These are phyloP conservation scores for Zaprionus lachaisei DNA, from an alignment of 1,140 invertebrate species.

Conservation along the genomic window DNA sequence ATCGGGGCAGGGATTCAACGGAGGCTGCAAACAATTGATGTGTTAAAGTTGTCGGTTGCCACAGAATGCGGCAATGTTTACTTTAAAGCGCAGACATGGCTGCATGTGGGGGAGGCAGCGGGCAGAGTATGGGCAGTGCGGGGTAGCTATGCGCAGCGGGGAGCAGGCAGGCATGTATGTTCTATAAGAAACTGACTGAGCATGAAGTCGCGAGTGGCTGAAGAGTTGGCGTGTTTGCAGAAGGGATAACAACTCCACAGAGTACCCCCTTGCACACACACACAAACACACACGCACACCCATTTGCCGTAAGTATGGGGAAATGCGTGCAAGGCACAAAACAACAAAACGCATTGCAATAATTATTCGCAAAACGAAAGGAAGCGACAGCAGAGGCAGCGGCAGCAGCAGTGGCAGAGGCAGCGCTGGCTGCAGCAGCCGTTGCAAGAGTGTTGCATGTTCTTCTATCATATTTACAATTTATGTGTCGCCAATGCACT, in stretches of 20 bases:
- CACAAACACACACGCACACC: background rate
- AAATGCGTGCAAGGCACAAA: conserved; percentile 38
- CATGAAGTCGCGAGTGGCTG: conserved; percentile 34
- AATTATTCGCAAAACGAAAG: conserved; percentile 64
- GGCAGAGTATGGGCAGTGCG: too few relatives aligned
- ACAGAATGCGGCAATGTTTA: conserved; percentile 37
- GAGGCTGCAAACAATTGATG: conserved; percentile 29
- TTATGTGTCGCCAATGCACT: conserved; percentile 80
- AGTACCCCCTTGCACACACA: background rate
- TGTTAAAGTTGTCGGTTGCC: conserved; percentile 39
- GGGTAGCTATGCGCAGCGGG: conserved; percentile 7
- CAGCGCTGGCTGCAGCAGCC: conserved; percentile 19
- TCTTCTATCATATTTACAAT: conserved; percentile 80
- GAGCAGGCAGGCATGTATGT: conserved; percentile 49
- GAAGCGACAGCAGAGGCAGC: conserved; percentile 21
- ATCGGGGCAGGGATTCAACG: conserved; percentile 6
- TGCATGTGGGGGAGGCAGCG: background rate
- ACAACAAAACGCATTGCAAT: conserved; percentile 68
- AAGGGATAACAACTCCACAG: conserved; percentile 25
- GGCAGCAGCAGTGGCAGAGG: conserved; percentile 14
- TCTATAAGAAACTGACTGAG: conserved; percentile 57
- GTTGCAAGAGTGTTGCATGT: conserved; percentile 63
- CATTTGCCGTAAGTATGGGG: conserved; percentile 11
- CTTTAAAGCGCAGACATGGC: conserved; percentile 39
- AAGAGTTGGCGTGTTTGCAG: conserved; percentile 29